A percentile compares a stretch with the other conserved stretches of the same genome.
Conservation (phyloP, 1,140 invertebrate species). For the Radopholus similis region DNA sequence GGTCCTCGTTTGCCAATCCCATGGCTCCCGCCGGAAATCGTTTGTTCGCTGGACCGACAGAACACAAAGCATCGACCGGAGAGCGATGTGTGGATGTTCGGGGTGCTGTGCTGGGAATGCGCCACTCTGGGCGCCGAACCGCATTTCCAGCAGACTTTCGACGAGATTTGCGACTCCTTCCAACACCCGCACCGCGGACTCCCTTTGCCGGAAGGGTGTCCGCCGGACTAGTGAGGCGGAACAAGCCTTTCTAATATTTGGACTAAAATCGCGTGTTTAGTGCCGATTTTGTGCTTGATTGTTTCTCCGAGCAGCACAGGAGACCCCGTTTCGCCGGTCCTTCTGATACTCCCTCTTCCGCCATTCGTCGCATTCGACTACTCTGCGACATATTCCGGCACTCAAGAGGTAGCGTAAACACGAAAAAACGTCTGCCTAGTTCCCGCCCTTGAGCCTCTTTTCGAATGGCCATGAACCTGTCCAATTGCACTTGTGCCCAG, state of each 20-base stretch:
- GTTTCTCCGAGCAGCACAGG: constrained; percentile 48
- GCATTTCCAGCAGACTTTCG: constrained; percentile 50
- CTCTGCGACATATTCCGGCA: constrained; percentile 38
- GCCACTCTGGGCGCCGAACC: constrained; percentile 53
- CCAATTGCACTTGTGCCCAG: constrained; percentile 52
- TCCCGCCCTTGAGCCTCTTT: constrained; percentile 19
- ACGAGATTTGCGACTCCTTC: constrained; percentile 47
- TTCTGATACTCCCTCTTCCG: constrained; percentile 29
- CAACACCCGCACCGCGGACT: constrained; percentile 40
- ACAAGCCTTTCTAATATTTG: background rate
- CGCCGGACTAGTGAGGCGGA: constrained; percentile 44
- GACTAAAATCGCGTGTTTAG: constrained; percentile 26
- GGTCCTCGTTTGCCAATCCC: constrained; percentile 52
- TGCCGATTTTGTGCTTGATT: constrained; percentile 41
- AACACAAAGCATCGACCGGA: constrained; percentile 46
- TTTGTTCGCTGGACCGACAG: constrained; percentile 45
- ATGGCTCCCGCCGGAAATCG: constrained; percentile 55
- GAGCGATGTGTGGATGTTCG: constrained; percentile 54
- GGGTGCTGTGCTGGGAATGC: constrained; percentile 48
- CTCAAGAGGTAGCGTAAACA: constrained; percentile 2
- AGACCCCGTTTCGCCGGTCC: constrained; percentile 47
- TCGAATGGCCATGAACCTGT: constrained; percentile 43
- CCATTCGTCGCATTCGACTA: constrained; percentile 23
- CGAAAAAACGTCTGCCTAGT: background rate
- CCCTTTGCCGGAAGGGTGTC: constrained; percentile 40